Evolutionary conservation across 2,797 vertebrate genomes (phyloP).

Genomic region (Bovichtus diacanthus): DNA sequence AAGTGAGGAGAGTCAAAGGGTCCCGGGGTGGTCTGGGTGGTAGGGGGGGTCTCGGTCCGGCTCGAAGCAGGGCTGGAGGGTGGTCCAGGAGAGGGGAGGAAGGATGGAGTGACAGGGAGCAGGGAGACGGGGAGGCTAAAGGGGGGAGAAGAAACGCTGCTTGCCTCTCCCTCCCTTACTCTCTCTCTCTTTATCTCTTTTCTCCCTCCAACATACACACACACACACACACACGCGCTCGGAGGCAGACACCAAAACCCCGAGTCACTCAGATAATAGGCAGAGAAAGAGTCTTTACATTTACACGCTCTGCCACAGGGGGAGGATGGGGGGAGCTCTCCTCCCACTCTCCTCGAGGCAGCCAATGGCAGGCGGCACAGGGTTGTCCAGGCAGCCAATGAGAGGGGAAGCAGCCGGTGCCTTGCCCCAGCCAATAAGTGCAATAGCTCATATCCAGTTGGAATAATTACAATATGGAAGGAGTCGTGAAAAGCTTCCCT

Average conservation of each 20-base stretch:
- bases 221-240: slow-evolving; percentile 66
- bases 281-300: slow-evolving; percentile 83
- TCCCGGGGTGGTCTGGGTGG: slow-evolving; percentile 75
- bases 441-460: slow-evolving; percentile 84
- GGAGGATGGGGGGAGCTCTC: slow-evolving; percentile 75
- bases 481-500: slow-evolving; percentile 72
- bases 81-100: slow-evolving; percentile 76
- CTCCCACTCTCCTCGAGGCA: slow-evolving; percentile 79
- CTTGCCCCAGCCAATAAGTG: slow-evolving; percentile 83
- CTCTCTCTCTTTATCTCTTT: slow-evolving; percentile 75
- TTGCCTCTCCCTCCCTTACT: slow-evolving; percentile 79
- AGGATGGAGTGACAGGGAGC: slow-evolving; percentile 88
- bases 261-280: slow-evolving; percentile 85
- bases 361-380: slow-evolving; percentile 78
- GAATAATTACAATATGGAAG: slow-evolving; percentile 82
- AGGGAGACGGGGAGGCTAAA: slow-evolving; percentile 86
- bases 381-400: slow-evolving; percentile 74
- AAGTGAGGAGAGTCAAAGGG: slow-evolving; percentile 88
- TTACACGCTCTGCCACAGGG: slow-evolving; percentile 82
- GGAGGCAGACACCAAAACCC: slow-evolving; percentile 83
- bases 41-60: slow-evolving; percentile 64
- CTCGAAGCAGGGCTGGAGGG: slow-evolving; percentile 74
- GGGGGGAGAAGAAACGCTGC: slow-evolving; percentile 82
- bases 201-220: slow-evolving; percentile 67
- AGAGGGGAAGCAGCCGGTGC: slow-evolving; percentile 67